These are phyloP conservation scores for Pollimyrus isidori DNA, from an alignment of 2,113 vertebrate species.

Conservation along the genomic window DNA sequence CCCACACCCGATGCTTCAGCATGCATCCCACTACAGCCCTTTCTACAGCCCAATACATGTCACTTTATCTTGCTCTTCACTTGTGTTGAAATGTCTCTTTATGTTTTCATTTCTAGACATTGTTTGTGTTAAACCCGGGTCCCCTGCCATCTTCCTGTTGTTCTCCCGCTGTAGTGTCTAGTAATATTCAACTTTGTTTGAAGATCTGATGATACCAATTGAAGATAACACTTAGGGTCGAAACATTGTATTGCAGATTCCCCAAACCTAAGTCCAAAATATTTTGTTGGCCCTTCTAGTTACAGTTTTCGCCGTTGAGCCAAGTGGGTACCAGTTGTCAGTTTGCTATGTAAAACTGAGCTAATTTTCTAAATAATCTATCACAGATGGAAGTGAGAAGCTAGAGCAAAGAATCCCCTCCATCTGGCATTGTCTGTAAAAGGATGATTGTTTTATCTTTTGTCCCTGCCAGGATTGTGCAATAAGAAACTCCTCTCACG, in stretches of 20 bases:
- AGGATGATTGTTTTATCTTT: not conserved
- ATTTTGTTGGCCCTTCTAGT: not conserved
- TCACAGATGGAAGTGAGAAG: not conserved
- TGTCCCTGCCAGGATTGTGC: not conserved
- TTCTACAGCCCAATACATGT: not conserved
- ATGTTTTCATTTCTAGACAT: not conserved
- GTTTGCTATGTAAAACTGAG: not conserved
- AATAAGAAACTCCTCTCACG: not conserved
- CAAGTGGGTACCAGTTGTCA: not conserved
- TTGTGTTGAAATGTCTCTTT: not conserved
- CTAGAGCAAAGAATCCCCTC: not conserved
- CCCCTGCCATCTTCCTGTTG: not conserved
- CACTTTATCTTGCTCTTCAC: not conserved
- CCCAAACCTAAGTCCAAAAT: not conserved
- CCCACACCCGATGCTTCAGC: not conserved
- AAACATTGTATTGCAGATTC: not conserved
- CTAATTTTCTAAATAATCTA: not conserved
- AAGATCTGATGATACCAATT: not conserved
- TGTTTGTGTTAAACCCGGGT: not conserved
- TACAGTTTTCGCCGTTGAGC: not conserved
- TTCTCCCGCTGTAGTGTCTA: not conserved
- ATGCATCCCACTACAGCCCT: not conserved
- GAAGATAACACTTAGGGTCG: not conserved
- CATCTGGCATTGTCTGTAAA: not conserved
- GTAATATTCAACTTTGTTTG: not conserved